These are phyloP conservation scores for Melieria crassipennis DNA, from an alignment of 2,888 invertebrate genomes.

Conservation along the genomic window DNA sequence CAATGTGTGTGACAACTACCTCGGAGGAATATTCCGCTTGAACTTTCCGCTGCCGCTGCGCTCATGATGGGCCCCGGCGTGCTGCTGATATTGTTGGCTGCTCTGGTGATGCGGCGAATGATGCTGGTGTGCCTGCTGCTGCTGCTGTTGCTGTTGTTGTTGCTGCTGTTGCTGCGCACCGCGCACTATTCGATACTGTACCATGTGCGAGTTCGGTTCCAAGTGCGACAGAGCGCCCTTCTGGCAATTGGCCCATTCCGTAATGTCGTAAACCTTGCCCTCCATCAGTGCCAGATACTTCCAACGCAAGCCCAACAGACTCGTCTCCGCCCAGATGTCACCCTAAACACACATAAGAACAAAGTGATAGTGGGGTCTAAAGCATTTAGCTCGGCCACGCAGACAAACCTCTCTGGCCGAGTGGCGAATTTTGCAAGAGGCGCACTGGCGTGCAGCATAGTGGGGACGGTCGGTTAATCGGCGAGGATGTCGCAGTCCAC, in stretches of 20 bases:
- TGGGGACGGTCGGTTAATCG: constrained; percentile 86
- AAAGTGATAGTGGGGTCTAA: not conserved
- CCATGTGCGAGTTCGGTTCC: constrained; percentile 89
- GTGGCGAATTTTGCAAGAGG: constrained; percentile 88
- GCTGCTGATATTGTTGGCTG: constrained; percentile 51
- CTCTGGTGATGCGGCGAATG: constrained; percentile 39
- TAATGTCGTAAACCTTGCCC: constrained; percentile 93
- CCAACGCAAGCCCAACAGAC: constrained; percentile 88
- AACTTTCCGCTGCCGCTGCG: constrained; percentile 50
- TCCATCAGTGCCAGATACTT: constrained; percentile 98
- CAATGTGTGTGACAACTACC: constrained; percentile 28
- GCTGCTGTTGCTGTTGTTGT: constrained; percentile 57
- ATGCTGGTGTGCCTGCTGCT: constrained; percentile 52
- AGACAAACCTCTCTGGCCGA: constrained; percentile 81
- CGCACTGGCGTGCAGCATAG: constrained; percentile 92
- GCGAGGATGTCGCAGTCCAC: constrained; percentile 89
- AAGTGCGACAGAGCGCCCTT: constrained; percentile 73
- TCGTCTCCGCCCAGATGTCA: constrained; percentile 96
- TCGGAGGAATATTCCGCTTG: constrained; percentile 45
- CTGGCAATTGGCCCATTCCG: constrained; percentile 96
- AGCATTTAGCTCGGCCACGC: no score
- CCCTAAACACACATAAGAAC: constrained; percentile 69
- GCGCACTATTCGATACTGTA: constrained; percentile 72
- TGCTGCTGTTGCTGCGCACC: constrained; percentile 64
- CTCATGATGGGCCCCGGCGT: constrained; percentile 48